A percentile compares a stretch with the other conserved stretches of the same genome.
phyloP scores from a whole-genome alignment of 2,797 vertebrate genomes.

The Poeciliopsis paucimaculata region DNA sequence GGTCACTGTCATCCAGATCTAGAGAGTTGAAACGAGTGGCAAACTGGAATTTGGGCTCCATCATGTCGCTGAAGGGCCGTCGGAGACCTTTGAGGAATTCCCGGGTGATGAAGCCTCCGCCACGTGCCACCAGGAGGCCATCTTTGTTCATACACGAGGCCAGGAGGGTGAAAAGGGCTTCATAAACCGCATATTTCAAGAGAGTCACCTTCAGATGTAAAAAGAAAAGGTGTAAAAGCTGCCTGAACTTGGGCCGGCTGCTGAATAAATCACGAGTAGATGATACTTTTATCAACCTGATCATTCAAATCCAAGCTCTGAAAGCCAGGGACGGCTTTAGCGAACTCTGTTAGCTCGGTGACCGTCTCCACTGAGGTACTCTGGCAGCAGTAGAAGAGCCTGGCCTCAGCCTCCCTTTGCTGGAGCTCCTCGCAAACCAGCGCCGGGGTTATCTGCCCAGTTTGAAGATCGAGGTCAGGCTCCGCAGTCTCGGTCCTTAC shows the following conservation, averaged over 20 bases:
- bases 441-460: neutral
- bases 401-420: constrained; percentile 89
- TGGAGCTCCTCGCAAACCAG: constrained; percentile 69
- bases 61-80: constrained; percentile 95
- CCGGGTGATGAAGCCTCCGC: constrained; percentile 92
- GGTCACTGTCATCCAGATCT: constrained; percentile 92
- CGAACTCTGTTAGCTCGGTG: constrained; percentile 94
- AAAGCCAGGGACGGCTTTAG: constrained; percentile 94
- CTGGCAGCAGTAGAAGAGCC: constrained; percentile 94
- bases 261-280: neutral
- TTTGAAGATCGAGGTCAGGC: neutral
- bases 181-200: constrained; percentile 93
- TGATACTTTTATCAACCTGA: constrained; percentile 71
- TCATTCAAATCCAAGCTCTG: constrained; percentile 90
- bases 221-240: neutral
- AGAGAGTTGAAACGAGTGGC: constrained; percentile 95
- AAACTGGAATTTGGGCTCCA: constrained; percentile 98
- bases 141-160: constrained; percentile 98
- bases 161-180: constrained; percentile 94
- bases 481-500: constrained; percentile 70
- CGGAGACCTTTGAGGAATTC: constrained; percentile 95
- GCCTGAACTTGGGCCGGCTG: neutral
- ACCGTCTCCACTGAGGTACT: constrained; percentile 92
- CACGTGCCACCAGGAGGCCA: constrained; percentile 91
- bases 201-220: constrained; percentile 82